A percentile compares a stretch with the other conserved stretches of the same genome.
Evolutionary conservation across 2,888 invertebrate species (phyloP).

Genomic region (Drosophila helvetica): DNA sequence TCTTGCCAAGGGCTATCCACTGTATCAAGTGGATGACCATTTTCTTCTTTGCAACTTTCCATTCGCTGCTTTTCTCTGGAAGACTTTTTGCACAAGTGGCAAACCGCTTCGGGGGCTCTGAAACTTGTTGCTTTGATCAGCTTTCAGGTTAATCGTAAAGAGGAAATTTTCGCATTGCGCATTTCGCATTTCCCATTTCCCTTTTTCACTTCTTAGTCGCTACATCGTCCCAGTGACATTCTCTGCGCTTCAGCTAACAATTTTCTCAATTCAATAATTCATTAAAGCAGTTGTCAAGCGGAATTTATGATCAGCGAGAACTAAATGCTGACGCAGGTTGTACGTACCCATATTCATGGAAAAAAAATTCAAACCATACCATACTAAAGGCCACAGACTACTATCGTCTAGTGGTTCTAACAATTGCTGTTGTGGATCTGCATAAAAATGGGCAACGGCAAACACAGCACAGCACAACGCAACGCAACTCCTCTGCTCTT

Average conservation of each 20-base stretch:
- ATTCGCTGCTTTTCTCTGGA: slow-evolving; percentile 20
- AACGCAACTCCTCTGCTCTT: background rate
- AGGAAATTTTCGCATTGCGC: slow-evolving; percentile 6
- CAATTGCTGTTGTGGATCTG: slow-evolving; percentile 43
- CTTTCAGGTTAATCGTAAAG: slow-evolving; percentile 7
- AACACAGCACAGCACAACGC: slow-evolving; percentile 2
- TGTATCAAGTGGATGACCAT: slow-evolving; percentile 12
- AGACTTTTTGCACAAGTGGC: slow-evolving; percentile 34
- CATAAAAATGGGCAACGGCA: slow-evolving; percentile 29
- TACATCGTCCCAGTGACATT: background rate
- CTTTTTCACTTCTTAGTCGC: background rate
- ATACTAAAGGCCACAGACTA: background rate
- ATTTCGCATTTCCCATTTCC: slow-evolving; percentile 24
- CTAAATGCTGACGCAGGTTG: too few species aligned
- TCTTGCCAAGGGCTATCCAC: slow-evolving; percentile 27
- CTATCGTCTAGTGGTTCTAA: background rate
- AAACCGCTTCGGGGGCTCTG: slow-evolving; percentile 7
- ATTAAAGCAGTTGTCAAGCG: slow-evolving; percentile 1
- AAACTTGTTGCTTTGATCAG: slow-evolving; percentile 45
- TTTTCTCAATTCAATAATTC: slow-evolving; percentile 17
- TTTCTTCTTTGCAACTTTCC: slow-evolving; percentile 7
- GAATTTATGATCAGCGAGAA: background rate
- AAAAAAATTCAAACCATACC: background rate
- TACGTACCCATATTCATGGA: too few species aligned
- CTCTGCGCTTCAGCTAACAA: slow-evolving; percentile 8